Evolutionary conservation across 2,113 vertebrate species (phyloP).

Genomic region (Picathartes gymnocephalus): DNA sequence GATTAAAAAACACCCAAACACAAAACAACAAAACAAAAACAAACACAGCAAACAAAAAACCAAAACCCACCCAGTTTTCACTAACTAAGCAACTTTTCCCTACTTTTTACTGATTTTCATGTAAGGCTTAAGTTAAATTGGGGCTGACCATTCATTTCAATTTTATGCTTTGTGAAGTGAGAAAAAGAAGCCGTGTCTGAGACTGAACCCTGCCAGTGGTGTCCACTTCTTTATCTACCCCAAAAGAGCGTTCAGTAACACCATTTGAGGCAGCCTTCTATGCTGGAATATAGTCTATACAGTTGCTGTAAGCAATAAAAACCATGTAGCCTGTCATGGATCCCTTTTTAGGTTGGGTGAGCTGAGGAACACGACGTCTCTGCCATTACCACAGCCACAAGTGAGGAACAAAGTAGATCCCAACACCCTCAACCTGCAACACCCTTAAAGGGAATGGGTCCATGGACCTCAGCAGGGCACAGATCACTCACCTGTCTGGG

Average conservation of each 20-base stretch:
- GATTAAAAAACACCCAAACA: background rate
- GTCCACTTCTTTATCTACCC: background rate
- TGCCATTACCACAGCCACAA: background rate
- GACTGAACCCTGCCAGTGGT: background rate
- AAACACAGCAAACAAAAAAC: background rate
- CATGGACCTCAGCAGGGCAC: background rate
- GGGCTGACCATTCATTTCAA: background rate
- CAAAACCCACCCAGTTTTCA: background rate
- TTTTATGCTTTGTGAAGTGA: background rate
- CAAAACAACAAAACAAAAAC: background rate
- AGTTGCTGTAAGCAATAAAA: background rate
- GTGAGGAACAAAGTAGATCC: background rate
- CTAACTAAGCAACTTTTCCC: background rate
- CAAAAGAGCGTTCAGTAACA: background rate
- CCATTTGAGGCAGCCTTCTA: background rate
- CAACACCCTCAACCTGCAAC: background rate
- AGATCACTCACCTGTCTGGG: background rate
- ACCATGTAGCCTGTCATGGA: rapidly evolving
- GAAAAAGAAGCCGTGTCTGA: background rate
- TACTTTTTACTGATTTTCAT: background rate
- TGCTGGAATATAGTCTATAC: background rate
- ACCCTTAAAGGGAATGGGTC: background rate
- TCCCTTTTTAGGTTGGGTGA: background rate
- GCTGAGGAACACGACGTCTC: background rate
- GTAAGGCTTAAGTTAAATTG: background rate